Conservation (phyloP, 2,888 invertebrate genomes). For the Leucophenga montana region DNA sequence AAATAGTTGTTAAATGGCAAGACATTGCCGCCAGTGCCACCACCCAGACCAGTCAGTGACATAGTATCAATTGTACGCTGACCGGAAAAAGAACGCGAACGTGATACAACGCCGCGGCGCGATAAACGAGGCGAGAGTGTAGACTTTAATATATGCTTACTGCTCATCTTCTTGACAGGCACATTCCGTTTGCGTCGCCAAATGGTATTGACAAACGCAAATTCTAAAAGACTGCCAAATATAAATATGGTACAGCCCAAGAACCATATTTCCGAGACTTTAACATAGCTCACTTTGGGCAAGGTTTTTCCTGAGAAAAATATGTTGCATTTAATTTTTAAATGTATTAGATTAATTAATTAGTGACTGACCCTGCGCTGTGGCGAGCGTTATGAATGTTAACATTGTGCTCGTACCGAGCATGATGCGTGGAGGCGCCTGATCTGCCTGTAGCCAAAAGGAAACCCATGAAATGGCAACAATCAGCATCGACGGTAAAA, state of each 20-base stretch:
- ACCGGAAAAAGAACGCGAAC: conserved; percentile 78
- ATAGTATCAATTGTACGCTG: conserved; percentile 53
- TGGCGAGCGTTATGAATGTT: conserved; percentile 89
- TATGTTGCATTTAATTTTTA: no score
- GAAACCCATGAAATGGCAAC: conserved; percentile 92
- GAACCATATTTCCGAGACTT: conserved; percentile 93
- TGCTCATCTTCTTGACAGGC: conserved; percentile 75
- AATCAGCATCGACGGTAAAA: conserved; percentile 88
- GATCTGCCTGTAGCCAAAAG: conserved; percentile 91
- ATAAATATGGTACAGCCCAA: conserved; percentile 88
- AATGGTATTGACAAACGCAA: conserved; percentile 91
- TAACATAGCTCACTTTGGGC: conserved; percentile 91
- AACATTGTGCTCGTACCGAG: conserved; percentile 89
- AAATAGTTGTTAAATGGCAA: conserved; percentile 81
- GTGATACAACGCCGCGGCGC: conserved; percentile 82
- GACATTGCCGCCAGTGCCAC: conserved; percentile 64
- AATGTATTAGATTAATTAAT: no score
- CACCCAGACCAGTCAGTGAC: conserved; percentile 72
- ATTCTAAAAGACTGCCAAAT: conserved; percentile 88
- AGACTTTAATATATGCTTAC: conserved; percentile 88
- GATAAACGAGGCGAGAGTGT: conserved; percentile 86
- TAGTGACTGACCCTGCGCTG: conserved; percentile 77
- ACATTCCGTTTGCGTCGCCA: conserved; percentile 82
- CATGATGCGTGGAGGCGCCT: conserved; percentile 86
- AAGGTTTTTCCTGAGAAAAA: conserved; percentile 78